Evolutionary conservation across 1,140 invertebrate genomes (phyloP), one percentile per base, ranked within the genome.

Genomic region (Drosophila pseudoobscura): DNA sequence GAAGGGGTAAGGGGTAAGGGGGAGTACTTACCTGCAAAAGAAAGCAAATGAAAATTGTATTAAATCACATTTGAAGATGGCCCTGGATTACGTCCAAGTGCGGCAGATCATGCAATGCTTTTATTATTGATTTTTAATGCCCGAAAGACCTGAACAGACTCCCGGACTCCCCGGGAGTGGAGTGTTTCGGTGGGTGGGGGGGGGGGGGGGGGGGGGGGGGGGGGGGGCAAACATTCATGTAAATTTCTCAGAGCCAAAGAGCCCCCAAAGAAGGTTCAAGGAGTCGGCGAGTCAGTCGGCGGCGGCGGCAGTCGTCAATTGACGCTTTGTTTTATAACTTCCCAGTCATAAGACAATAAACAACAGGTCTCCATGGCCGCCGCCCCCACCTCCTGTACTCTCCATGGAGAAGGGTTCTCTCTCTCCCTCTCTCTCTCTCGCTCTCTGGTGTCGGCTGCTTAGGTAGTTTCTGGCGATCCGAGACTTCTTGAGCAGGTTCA

Each of bases 301-400:
- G 4, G 24, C 22, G 22, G 3, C 24, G 24, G 24, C 24, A 26
- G 24, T 26, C 24, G 83, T 88, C 83, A 87, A 88, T 87, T 88
- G 83, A 87, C 83, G 82, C 82, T 87, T 87, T 87, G 82, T 87
- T 87, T 87, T 88, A 87, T 87, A 88, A 82, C 83, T 88, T 88
- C 75, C 75, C 78, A 68, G 77, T 68, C 78, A 66, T 77, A 80
- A 85, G 82, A 78, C 79, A 85, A 87, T 85, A 80, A 85, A 87
- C 80, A 85, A 78, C 80, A 58, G 50, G 72, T 76, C 60, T 66
- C 46, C 5, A 4, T 5, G 3, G 24, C 5, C 24, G 24, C 15
- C 71, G 47, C 70, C 50, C 61, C 72, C 61, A 74, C 49, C 59
- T 47, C 61, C 26, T 22, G 3, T 58, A 17, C 7, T 24, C 6